These are phyloP conservation scores for Phyllopteryx taeniolatus DNA, from an alignment of 2,113 vertebrate species.

Conservation along the genomic window DNA sequence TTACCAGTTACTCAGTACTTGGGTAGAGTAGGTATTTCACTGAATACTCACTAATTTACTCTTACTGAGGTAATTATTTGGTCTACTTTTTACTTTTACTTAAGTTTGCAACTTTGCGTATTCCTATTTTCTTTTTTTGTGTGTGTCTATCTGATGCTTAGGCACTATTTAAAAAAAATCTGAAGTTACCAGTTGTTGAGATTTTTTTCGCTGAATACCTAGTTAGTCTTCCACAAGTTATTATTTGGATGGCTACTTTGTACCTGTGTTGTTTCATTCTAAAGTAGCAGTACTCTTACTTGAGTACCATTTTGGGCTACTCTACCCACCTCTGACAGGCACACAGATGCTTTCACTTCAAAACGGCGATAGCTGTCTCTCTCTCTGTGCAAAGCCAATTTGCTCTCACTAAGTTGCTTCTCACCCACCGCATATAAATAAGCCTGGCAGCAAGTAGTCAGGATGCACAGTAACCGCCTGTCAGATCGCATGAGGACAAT, in stretches of 20 bases:
- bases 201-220: neutral
- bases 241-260: neutral
- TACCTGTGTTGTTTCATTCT: neutral
- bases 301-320: neutral
- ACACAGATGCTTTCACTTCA: slow-evolving; percentile 54
- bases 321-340: slow-evolving; percentile 11
- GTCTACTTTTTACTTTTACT: no score
- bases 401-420: slow-evolving; percentile 56
- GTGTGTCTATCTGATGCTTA: no score
- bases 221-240: no score
- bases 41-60: no score
- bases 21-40: no score
- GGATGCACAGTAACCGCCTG: slow-evolving; percentile 52
- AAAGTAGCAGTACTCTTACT: neutral
- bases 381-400: slow-evolving; percentile 58
- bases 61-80: no score
- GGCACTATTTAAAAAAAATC: no score
- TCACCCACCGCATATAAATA: slow-evolving; percentile 69
- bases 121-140: no score
- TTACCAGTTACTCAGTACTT: no score
- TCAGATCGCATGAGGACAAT: slow-evolving; percentile 62
- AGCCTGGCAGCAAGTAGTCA: slow-evolving; percentile 51
- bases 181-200: no score
- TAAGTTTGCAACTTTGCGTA: no score
- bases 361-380: slow-evolving; percentile 57